A percentile compares a stretch with the other conserved stretches of the same genome.
phyloP scores from a whole-genome alignment of 2,888 invertebrate species.

The Thumatha senex region DNA sequence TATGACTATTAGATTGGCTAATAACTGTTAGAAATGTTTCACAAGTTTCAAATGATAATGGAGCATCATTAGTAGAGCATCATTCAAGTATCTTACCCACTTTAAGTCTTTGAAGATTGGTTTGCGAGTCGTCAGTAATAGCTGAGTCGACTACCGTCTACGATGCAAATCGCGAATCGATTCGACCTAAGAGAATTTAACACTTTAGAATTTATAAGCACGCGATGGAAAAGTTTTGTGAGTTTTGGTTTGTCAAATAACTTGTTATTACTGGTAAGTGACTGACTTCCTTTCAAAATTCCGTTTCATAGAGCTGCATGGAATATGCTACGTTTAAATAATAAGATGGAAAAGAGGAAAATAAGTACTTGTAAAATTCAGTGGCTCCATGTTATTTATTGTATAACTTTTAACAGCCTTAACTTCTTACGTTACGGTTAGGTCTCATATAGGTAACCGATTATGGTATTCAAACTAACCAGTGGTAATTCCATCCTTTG shows the following conservation, averaged over 20 bases:
- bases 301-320: slow-evolving; percentile 11
- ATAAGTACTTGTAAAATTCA: no score
- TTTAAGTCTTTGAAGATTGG: slow-evolving; percentile 64
- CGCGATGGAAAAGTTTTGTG: slow-evolving; percentile 37
- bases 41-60: slow-evolving; percentile 25
- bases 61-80: slow-evolving; percentile 35
- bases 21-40: no score
- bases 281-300: slow-evolving; percentile 28
- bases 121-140: slow-evolving; percentile 61
- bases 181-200: slow-evolving; percentile 47
- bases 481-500: no score
- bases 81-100: slow-evolving; percentile 29
- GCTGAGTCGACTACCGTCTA: slow-evolving; percentile 63
- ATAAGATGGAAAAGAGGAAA: no score
- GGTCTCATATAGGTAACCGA: no score
- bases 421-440: no score
- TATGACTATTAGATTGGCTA: no score
- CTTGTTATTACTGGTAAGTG: slow-evolving; percentile 37
- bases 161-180: slow-evolving; percentile 67
- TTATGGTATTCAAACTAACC: no score
- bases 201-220: slow-evolving; percentile 49
- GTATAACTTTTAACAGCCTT: no score
- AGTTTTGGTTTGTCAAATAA: slow-evolving; percentile 37
- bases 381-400: no score
- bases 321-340: slow-evolving; percentile 1